Evolutionary conservation across 2,797 vertebrate species (phyloP).

Genomic region (Eulemur rubriventer): DNA sequence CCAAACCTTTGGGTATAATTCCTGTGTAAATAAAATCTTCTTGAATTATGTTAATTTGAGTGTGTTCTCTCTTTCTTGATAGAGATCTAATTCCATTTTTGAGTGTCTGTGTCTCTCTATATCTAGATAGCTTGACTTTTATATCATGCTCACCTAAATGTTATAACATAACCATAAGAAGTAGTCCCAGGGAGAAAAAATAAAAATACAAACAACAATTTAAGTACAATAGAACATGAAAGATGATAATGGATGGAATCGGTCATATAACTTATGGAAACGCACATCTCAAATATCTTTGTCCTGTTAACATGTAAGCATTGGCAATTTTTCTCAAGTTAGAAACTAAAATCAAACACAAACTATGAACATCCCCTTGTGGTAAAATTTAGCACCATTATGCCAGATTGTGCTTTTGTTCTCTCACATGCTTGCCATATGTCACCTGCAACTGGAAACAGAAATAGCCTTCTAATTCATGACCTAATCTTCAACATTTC

Average conservation of each 20-base stretch:
- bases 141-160: neutral
- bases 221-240: neutral
- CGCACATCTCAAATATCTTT: neutral
- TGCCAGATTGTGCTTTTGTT: neutral
- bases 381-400: neutral
- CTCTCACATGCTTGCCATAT: neutral
- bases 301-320: neutral
- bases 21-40: neutral
- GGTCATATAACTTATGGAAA: neutral
- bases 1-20: neutral
- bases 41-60: neutral
- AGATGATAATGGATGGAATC: neutral
- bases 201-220: neutral
- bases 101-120: neutral
- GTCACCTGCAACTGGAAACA: neutral
- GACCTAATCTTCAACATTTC: neutral
- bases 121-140: neutral
- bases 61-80: neutral
- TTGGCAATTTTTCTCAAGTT: neutral
- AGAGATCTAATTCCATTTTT: neutral
- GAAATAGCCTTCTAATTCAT: neutral
- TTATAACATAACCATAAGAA: neutral
- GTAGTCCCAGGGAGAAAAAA: neutral
- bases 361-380: neutral
- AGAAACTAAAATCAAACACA: neutral